Evolutionary conservation across 2,888 invertebrate genomes (phyloP).

Genomic region (Elmis aenea): DNA sequence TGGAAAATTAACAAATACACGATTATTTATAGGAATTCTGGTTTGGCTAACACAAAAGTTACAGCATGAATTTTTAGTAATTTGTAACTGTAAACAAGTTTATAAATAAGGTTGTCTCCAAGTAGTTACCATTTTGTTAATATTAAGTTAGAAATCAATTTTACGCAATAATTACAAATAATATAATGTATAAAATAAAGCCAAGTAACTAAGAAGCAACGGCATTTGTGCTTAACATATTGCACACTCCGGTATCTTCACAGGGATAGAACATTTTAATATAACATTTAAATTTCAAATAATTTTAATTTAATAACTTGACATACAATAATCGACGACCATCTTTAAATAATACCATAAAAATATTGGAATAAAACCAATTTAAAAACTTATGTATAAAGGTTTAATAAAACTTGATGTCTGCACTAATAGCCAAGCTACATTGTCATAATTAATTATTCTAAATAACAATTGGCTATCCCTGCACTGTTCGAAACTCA

Average conservation of each 20-base stretch:
- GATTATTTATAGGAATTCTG: too few relatives aligned
- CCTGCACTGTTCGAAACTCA: constrained; percentile 37
- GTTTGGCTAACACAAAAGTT: too few relatives aligned
- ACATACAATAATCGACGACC: background rate
- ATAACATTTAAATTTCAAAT: background rate
- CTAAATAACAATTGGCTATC: constrained; percentile 29
- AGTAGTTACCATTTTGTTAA: too few relatives aligned
- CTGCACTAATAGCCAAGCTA: constrained; percentile 10
- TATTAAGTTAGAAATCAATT: constrained; percentile 4
- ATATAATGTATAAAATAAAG: constrained; percentile 26
- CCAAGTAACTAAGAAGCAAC: constrained; percentile 28
- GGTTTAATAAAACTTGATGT: constrained; percentile 1
- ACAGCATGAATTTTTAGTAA: background rate
- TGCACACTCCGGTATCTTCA: constrained; percentile 33
- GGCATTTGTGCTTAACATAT: constrained; percentile 32
- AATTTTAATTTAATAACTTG: constrained; percentile 1
- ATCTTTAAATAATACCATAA: constrained; percentile 1
- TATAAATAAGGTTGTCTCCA: too few relatives aligned
- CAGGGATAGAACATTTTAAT: constrained; percentile 31
- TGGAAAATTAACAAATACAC: constrained; percentile 20
- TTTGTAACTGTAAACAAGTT: background rate
- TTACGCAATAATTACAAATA: constrained; percentile 11
- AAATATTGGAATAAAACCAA: constrained; percentile 1
- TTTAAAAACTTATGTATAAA: constrained; percentile 5
- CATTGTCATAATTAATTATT: constrained; percentile 14